Evolutionary conservation across 2,797 vertebrate species (phyloP).

Genomic region (Gambelia wislizenii): DNA sequence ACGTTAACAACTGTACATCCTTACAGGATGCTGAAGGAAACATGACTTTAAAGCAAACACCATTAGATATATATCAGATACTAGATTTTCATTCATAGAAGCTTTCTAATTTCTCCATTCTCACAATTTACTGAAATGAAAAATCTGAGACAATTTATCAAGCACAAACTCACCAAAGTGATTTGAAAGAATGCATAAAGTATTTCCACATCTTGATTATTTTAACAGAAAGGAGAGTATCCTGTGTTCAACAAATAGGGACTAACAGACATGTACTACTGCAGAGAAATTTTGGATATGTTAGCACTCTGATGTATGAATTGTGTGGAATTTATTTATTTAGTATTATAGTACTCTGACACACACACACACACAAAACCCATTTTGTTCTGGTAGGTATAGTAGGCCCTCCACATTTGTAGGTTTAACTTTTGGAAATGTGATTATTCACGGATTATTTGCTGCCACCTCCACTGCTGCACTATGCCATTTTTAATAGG

Average conservation of each 20-base stretch:
- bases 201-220: neutral
- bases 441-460: too few relatives aligned
- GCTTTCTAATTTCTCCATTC: neutral
- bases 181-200: neutral
- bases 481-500: too few relatives aligned
- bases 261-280: neutral
- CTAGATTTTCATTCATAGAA: neutral
- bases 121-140: neutral
- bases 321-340: too few relatives aligned
- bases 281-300: neutral
- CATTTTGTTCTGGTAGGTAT: too few relatives aligned
- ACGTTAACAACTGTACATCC: neutral
- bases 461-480: too few relatives aligned
- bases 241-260: neutral
- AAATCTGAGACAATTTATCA: neutral
- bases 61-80: too few relatives aligned
- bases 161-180: neutral
- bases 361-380: too few relatives aligned
- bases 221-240: neutral
- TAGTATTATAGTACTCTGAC: too few relatives aligned
- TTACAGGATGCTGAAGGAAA: neutral
- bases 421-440: too few relatives aligned
- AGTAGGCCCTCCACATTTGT: too few relatives aligned
- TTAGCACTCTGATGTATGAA: too few relatives aligned
- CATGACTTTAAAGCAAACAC: neutral